Conservation (phyloP, 2,113 vertebrate species). For the Salminus brasiliensis region DNA sequence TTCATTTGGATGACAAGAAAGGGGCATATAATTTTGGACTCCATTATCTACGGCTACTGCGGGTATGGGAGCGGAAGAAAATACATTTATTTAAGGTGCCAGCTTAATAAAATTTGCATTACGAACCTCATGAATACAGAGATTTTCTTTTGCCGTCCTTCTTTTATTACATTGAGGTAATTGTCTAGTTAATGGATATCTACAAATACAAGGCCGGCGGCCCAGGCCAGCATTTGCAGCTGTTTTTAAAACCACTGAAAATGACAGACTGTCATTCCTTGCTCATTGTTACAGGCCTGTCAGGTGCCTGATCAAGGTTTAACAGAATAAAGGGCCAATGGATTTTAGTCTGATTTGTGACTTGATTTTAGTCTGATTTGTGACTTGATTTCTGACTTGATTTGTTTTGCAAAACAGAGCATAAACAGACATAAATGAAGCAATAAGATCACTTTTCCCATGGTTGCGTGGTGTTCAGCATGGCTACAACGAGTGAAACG, state of each 20-base stretch:
- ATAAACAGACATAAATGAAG: too few relatives aligned
- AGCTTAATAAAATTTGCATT: constrained; percentile 84
- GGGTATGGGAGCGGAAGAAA: constrained; percentile 74
- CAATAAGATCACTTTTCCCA: too few relatives aligned
- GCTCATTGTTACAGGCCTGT: not conserved
- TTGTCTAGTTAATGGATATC: constrained; percentile 86
- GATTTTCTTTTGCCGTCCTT: constrained; percentile 74
- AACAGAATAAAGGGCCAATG: not conserved
- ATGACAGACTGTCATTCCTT: not conserved
- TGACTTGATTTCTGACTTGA: not conserved
- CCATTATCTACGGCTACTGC: constrained; percentile 78
- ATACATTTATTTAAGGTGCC: constrained; percentile 80
- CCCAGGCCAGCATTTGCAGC: constrained; percentile 77
- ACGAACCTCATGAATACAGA: constrained; percentile 83
- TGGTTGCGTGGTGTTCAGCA: too few relatives aligned
- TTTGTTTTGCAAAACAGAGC: too few relatives aligned
- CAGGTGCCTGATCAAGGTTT: not conserved
- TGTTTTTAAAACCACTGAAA: constrained; percentile 43
- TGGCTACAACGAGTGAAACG: too few relatives aligned
- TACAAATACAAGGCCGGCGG: constrained; percentile 73
- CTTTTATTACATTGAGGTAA: constrained; percentile 83
- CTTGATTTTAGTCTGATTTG: not conserved
- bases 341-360: not conserved
- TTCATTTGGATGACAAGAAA: constrained; percentile 69
- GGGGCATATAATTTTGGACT: constrained; percentile 65